Percentiles rank a stretch among this genome's conserved stretches.
Conservation (phyloP, 1,140 invertebrate genomes). For the Littorina saxatilis region DNA sequence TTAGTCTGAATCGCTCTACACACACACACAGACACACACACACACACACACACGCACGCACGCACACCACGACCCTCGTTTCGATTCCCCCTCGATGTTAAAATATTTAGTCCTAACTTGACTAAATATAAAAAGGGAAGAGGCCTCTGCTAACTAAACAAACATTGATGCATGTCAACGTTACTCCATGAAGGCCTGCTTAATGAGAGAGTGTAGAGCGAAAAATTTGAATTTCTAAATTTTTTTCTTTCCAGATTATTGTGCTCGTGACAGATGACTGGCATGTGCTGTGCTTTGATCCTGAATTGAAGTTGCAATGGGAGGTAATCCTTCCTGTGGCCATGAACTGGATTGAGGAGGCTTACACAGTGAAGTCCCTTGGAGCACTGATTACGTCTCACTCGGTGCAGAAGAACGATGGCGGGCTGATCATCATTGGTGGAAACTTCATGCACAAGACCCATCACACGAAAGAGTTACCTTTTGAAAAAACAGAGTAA, state of each 20-base stretch:
- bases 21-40: no score
- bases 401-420: constrained; percentile 62
- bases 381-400: constrained; percentile 59
- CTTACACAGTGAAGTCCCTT: constrained; percentile 61
- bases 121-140: no score
- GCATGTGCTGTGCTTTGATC: constrained; percentile 66
- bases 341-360: constrained; percentile 43
- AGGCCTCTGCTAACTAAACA: no score
- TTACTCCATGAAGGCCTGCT: no score
- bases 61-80: no score
- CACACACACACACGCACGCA: no score
- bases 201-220: no score
- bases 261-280: constrained; percentile 66
- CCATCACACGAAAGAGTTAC: constrained; percentile 45
- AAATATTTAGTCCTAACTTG: no score
- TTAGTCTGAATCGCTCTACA: no score
- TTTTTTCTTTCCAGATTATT: constrained; percentile 57
- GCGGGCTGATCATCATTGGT: constrained; percentile 64
- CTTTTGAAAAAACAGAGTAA: constrained; percentile 35
- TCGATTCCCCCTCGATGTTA: no score
- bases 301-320: constrained; percentile 63
- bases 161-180: no score
- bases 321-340: constrained; percentile 51
- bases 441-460: constrained; percentile 63
- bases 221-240: no score